Conservation (phyloP, 2,888 invertebrate species). For the Calliopum simillimum region DNA sequence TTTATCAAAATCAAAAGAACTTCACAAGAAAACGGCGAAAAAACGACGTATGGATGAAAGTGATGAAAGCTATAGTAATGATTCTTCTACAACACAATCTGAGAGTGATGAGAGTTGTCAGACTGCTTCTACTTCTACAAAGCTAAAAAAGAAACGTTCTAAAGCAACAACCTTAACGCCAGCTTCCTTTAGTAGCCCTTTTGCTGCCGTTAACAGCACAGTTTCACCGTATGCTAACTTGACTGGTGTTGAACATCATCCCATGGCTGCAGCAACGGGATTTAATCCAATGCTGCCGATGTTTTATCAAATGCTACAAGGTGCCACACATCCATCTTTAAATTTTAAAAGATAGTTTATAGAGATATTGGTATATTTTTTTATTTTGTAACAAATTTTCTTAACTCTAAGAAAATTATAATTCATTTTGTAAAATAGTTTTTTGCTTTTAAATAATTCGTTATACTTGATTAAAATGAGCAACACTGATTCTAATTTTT, state of each 20-base stretch:
- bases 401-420: background rate
- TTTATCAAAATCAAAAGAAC: constrained; percentile 42
- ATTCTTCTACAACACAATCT: constrained; percentile 35
- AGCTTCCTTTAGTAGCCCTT: constrained; percentile 9
- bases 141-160: constrained; percentile 34
- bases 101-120: constrained; percentile 32
- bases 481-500: background rate
- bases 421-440: too few relatives aligned
- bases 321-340: constrained; percentile 33
- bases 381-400: background rate
- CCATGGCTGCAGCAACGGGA: constrained; percentile 38
- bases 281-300: constrained; percentile 43
- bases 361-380: background rate
- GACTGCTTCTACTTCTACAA: background rate
- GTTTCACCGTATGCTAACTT: background rate
- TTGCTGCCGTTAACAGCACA: constrained; percentile 22
- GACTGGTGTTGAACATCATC: constrained; percentile 7
- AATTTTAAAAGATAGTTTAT: constrained; percentile 36
- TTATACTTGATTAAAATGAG: background rate
- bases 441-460: background rate
- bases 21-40: constrained; percentile 30
- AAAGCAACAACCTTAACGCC: constrained; percentile 10
- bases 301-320: constrained; percentile 45
- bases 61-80: constrained; percentile 41
- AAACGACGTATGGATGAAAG: constrained; percentile 41